A percentile compares a stretch with the other conserved stretches of the same genome.
phyloP scores from a whole-genome alignment of 2,888 invertebrate species.

The Eurytoma californica region DNA sequence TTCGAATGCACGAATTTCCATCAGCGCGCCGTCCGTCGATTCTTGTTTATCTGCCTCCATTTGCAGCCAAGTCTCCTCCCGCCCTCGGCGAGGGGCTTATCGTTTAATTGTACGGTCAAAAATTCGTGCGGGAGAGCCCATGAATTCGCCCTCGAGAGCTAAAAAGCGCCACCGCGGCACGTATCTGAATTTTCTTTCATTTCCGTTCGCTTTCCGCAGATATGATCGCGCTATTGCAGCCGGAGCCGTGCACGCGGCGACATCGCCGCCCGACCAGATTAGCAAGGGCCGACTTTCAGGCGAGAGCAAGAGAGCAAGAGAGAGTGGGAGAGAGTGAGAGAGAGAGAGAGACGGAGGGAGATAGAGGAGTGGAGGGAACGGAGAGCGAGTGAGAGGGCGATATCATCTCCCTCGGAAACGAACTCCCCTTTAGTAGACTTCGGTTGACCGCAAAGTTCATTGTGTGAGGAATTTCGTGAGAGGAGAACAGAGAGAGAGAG shows the following conservation, averaged over 20 bases:
- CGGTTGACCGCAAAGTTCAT: constrained; percentile 61
- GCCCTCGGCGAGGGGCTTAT: constrained; percentile 12
- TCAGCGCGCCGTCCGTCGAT: neutral
- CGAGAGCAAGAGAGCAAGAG: too few relatives aligned
- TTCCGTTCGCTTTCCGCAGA: constrained; percentile 50
- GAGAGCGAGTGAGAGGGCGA: constrained; percentile 27
- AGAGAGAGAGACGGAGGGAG: constrained; percentile 5
- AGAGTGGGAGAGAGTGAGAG: constrained; percentile 21
- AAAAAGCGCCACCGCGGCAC: constrained; percentile 25
- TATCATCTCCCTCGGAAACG: constrained; percentile 57
- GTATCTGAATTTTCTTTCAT: constrained; percentile 52
- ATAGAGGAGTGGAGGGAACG: constrained; percentile 12
- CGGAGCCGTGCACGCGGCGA: neutral
- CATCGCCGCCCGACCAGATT: constrained; percentile 14
- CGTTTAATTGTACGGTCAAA: constrained; percentile 28
- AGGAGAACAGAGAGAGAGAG: constrained; percentile 6
- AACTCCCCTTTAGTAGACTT: constrained; percentile 59
- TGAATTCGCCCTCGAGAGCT: constrained; percentile 10
- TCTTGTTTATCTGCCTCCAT: neutral
- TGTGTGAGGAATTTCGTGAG: constrained; percentile 53
- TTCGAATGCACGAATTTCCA: neutral
- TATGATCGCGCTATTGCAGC: constrained; percentile 45
- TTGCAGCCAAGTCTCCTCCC: neutral
- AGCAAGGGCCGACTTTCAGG: neutral
- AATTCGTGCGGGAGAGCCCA: neutral